A percentile compares a stretch with the other conserved stretches of the same genome.
Evolutionary conservation across 2,888 invertebrate species (phyloP).

Genomic region (Epirrhoe alternata): DNA sequence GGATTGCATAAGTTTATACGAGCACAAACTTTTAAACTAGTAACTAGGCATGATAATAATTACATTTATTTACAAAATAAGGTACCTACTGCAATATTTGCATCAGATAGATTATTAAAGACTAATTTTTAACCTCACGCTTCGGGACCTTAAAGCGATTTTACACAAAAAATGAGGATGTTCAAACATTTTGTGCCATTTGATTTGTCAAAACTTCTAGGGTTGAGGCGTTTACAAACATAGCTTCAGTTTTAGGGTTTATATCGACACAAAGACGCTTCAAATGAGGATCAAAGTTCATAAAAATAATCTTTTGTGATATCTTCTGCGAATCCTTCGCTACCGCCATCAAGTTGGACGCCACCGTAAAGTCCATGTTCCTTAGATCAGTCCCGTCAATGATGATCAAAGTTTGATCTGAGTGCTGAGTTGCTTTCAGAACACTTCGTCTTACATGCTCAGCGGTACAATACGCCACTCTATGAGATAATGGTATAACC

Average conservation of each 20-base stretch:
- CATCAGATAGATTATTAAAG: too few species aligned
- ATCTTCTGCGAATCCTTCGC: conserved; percentile 67
- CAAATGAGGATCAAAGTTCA: conserved; percentile 64
- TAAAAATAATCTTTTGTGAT: conserved; percentile 57
- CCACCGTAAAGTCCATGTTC: conserved; percentile 71
- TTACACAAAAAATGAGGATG: too few species aligned
- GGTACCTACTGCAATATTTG: too few species aligned
- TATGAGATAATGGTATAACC: conserved; percentile 61
- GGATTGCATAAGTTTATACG: background rate
- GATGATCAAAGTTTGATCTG: conserved; percentile 54
- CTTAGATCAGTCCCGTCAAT: conserved; percentile 67
- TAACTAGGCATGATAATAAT: too few species aligned
- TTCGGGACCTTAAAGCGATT: too few species aligned
- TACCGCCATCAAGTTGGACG: conserved; percentile 66
- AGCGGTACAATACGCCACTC: conserved; percentile 70
- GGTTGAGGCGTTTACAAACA: conserved; percentile 58
- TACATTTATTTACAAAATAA: too few species aligned
- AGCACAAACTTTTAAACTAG: background rate
- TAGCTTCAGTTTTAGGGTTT: conserved; percentile 53
- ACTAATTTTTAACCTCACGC: too few species aligned
- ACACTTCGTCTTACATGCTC: conserved; percentile 65
- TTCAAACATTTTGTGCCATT: conserved; percentile 51
- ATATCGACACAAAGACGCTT: conserved; percentile 65
- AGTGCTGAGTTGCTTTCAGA: conserved; percentile 48
- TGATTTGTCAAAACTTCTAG: conserved; percentile 52